phyloP scores from a whole-genome alignment of 2,113 vertebrate species.

The Odobenus rosmarus region DNA sequence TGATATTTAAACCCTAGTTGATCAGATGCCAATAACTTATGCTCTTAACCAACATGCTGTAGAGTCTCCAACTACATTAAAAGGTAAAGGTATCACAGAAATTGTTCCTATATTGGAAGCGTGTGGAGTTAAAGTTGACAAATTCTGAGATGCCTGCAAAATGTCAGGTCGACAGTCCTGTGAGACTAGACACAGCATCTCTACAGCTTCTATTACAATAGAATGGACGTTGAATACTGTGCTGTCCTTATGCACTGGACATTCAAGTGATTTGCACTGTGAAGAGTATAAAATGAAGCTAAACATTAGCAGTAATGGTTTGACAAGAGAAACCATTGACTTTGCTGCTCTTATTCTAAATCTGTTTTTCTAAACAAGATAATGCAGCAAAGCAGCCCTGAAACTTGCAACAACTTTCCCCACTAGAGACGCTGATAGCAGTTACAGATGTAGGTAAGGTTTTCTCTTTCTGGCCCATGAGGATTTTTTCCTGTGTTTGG shows the following conservation, averaged over 20 bases:
- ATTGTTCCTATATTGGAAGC: background rate
- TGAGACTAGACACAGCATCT: rapidly evolving
- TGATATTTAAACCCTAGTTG: background rate
- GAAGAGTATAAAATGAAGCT: background rate
- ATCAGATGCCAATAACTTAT: background rate
- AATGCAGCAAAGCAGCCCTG: background rate
- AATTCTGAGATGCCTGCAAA: background rate
- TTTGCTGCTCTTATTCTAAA: slow-evolving; percentile 54
- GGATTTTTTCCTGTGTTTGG: background rate
- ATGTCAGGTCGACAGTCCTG: rapidly evolving
- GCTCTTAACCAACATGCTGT: background rate
- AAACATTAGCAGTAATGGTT: background rate
- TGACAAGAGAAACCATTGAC: slow-evolving; percentile 63
- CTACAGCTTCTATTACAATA: background rate
- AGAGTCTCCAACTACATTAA: background rate
- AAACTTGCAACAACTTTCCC: background rate
- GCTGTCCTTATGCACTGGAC: too few species aligned
- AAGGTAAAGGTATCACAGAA: background rate
- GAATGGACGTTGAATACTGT: background rate
- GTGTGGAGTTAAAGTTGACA: background rate
- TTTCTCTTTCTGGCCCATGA: background rate
- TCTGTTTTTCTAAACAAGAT: slow-evolving; percentile 42
- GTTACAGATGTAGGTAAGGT: background rate
- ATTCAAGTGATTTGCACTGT: background rate
- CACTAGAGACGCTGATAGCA: slow-evolving; percentile 40